Evolutionary conservation across 2,888 invertebrate genomes (phyloP).

Genomic region (Schizaphis graminum): DNA sequence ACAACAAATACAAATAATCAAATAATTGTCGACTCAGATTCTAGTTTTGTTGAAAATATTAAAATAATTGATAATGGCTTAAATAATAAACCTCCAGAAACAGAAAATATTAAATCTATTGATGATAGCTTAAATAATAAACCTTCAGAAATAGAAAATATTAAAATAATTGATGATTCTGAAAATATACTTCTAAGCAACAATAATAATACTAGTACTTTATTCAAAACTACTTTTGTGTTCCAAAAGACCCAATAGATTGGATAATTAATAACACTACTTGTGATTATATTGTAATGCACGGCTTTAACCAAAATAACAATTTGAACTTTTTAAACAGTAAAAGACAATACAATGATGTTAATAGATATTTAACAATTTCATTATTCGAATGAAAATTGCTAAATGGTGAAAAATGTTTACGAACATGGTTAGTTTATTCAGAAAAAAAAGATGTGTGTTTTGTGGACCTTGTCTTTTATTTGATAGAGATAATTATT

Average conservation of each 20-base stretch:
- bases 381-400: constrained; percentile 21
- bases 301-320: constrained; percentile 26
- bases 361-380: constrained; percentile 34
- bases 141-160: not conserved
- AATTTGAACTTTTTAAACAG: constrained; percentile 38
- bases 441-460: constrained; percentile 55
- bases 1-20: constrained; percentile 19
- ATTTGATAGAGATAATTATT: constrained; percentile 37
- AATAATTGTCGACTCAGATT: constrained; percentile 19
- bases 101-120: not conserved
- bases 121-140: not conserved
- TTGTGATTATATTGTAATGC: constrained; percentile 19
- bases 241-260: constrained; percentile 67
- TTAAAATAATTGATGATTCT: constrained; percentile 8
- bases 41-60: constrained; percentile 26
- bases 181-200: constrained; percentile 1
- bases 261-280: constrained; percentile 46
- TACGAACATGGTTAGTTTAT: constrained; percentile 62
- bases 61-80: not conserved
- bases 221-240: constrained; percentile 12
- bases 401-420: constrained; percentile 47
- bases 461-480: constrained; percentile 62
- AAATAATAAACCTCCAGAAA: constrained; percentile 11
- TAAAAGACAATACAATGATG: not conserved
- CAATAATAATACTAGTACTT: constrained; percentile 3